A percentile compares a stretch with the other conserved stretches of the same genome.
These are phyloP conservation scores for Clivina fossor DNA, from an alignment of 2,888 invertebrate species.

Conservation along the genomic window DNA sequence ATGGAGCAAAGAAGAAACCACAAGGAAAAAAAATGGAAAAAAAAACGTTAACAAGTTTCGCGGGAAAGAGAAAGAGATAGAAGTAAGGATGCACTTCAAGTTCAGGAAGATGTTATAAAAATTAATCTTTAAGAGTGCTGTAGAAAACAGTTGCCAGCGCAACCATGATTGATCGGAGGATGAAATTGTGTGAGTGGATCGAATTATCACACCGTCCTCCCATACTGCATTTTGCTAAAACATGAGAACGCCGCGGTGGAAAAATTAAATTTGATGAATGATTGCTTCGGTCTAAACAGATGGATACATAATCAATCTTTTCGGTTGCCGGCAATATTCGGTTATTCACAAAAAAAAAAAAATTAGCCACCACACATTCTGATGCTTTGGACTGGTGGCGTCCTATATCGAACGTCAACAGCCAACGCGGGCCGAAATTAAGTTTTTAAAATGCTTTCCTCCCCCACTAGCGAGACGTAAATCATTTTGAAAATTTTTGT, in stretches of 20 bases:
- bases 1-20: constrained; percentile 23
- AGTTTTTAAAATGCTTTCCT: no score
- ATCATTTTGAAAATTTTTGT: no score
- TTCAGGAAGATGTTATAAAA: constrained; percentile 35
- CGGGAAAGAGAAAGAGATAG: background rate
- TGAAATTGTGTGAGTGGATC: constrained; percentile 34
- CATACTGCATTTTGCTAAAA: constrained; percentile 25
- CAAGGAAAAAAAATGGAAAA: constrained; percentile 19
- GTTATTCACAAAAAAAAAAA: constrained; percentile 3
- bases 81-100: constrained; percentile 27
- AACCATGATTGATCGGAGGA: constrained; percentile 32
- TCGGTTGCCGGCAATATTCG: constrained; percentile 11
- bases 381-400: no score
- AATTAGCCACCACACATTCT: constrained; percentile 8
- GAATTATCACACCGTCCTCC: constrained; percentile 29
- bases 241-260: constrained; percentile 31
- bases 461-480: no score
- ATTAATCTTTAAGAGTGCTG: constrained; percentile 32
- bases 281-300: constrained; percentile 26
- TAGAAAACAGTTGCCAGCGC: constrained; percentile 17
- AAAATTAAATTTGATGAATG: constrained; percentile 35
- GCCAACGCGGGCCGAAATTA: no score
- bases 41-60: constrained; percentile 32
- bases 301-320: constrained; percentile 35
- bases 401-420: no score